A percentile compares a stretch with the other conserved stretches of the same genome.
phyloP scores from a whole-genome alignment of 2,113 vertebrate species.

The Geothlypis trichas region DNA sequence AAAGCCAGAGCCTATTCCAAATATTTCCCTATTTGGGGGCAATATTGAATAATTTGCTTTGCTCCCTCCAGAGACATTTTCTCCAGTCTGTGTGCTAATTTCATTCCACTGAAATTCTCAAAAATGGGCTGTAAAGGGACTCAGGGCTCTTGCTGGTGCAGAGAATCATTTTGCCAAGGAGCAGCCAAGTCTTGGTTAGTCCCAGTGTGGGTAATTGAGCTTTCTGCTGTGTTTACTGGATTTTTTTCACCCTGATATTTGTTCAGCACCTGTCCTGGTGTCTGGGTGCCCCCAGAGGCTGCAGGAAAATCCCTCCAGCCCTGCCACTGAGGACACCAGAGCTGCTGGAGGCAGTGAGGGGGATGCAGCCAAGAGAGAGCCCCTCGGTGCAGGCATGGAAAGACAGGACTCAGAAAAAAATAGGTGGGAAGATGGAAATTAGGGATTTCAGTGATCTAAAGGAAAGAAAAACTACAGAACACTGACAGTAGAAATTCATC shows the following conservation, averaged over 20 bases:
- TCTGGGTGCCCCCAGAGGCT: background rate
- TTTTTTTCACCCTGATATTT: background rate
- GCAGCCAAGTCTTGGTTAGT: background rate
- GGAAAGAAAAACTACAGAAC: background rate
- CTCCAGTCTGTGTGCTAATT: background rate
- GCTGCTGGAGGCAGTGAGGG: background rate
- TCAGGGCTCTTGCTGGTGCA: background rate
- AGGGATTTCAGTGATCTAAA: background rate
- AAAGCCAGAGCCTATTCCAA: background rate
- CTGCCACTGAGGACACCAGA: background rate
- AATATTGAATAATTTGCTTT: background rate
- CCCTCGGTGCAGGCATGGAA: rapidly evolving
- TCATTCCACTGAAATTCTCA: background rate
- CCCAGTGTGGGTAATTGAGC: background rate
- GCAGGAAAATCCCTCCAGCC: background rate
- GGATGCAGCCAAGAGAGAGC: background rate
- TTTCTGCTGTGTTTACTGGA: background rate
- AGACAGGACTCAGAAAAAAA: background rate
- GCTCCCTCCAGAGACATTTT: background rate
- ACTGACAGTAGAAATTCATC: background rate
- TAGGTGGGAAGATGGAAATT: background rate
- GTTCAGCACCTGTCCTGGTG: background rate
- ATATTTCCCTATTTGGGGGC: background rate
- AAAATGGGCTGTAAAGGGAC: background rate
- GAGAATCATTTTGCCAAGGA: background rate